These are phyloP conservation scores for Caenorhabditis sp. DNA, from an alignment of 2,888 invertebrate species.

Conservation along the genomic window DNA sequence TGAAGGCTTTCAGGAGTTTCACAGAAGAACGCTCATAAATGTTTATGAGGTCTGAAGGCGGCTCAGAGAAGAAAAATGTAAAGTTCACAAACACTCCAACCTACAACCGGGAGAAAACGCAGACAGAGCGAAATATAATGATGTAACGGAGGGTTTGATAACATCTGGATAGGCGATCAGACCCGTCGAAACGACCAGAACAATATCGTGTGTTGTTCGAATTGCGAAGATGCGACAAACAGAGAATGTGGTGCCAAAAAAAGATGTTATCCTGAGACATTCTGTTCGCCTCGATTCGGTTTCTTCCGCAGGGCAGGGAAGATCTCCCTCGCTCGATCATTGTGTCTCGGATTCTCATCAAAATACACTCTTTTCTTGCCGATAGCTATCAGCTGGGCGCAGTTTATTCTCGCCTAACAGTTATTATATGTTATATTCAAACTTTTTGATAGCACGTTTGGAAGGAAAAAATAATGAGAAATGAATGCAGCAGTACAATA, in stretches of 20 bases:
- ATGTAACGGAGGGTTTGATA: slow-evolving; percentile 9
- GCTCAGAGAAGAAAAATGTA: no score
- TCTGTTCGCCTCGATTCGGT: slow-evolving; percentile 21
- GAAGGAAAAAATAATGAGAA: slow-evolving; percentile 11
- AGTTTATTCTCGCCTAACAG: no score
- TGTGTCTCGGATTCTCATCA: slow-evolving; percentile 19
- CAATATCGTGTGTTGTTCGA: no score
- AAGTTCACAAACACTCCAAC: no score
- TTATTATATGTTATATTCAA: no score
- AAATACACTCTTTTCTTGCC: slow-evolving; percentile 9
- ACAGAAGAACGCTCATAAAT: no score
- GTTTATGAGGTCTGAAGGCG: no score
- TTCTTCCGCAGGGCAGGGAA: slow-evolving; percentile 30
- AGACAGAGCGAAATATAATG: background rate
- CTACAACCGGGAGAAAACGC: background rate
- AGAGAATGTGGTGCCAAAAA: slow-evolving; percentile 40
- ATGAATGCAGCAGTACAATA: no score
- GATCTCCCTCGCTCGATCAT: slow-evolving; percentile 22
- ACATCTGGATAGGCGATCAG: slow-evolving; percentile 41
- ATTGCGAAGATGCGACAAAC: slow-evolving; percentile 22
- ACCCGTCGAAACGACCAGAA: no score
- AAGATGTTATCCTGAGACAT: slow-evolving; percentile 51
- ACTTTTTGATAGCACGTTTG: no score
- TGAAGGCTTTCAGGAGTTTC: no score
- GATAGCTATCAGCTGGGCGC: slow-evolving; percentile 18